phyloP scores from a whole-genome alignment of 2,888 invertebrate species.

The Entomobrya proxima region DNA sequence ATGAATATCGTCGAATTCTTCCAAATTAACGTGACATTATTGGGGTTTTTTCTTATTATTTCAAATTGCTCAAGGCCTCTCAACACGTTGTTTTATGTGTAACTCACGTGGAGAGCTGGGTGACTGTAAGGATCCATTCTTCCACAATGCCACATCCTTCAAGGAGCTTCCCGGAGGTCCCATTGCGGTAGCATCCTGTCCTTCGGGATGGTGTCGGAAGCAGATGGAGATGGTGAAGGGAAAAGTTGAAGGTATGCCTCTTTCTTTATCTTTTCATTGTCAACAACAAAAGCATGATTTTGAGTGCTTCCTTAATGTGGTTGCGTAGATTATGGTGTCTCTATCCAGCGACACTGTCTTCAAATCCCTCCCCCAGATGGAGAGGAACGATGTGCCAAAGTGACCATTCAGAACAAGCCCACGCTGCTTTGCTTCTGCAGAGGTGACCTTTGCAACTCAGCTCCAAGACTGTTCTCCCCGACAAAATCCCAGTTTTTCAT shows the following conservation, averaged over 20 bases:
- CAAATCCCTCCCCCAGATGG: conserved; percentile 91
- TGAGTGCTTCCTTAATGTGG: conserved; percentile 22
- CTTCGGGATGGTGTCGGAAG: conserved; percentile 95
- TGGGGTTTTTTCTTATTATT: not conserved
- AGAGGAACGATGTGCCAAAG: conserved; percentile 92
- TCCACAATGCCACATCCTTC: conserved; percentile 86
- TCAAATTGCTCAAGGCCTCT: conserved; percentile 76
- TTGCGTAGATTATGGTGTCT: conserved; percentile 87
- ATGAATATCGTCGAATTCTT: no score
- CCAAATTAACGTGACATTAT: not conserved
- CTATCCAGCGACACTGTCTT: conserved; percentile 91
- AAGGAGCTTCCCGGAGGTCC: conserved; percentile 82
- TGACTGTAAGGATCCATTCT: conserved; percentile 91
- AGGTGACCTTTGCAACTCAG: conserved; percentile 89
- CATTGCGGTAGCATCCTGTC: conserved; percentile 87
- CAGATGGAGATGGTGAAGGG: conserved; percentile 82
- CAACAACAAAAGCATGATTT: not conserved
- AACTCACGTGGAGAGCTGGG: conserved; percentile 91
- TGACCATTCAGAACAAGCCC: conserved; percentile 87
- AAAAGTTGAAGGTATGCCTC: conserved; percentile 5
- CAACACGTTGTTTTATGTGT: conserved; percentile 88
- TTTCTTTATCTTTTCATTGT: not conserved
- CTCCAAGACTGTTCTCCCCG: conserved; percentile 65
- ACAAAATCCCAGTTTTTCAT: not conserved
- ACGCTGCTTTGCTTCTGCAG: conserved; percentile 92